Conservation (phyloP, 2,797 vertebrate genomes). For the Enteromius mattozi region DNA sequence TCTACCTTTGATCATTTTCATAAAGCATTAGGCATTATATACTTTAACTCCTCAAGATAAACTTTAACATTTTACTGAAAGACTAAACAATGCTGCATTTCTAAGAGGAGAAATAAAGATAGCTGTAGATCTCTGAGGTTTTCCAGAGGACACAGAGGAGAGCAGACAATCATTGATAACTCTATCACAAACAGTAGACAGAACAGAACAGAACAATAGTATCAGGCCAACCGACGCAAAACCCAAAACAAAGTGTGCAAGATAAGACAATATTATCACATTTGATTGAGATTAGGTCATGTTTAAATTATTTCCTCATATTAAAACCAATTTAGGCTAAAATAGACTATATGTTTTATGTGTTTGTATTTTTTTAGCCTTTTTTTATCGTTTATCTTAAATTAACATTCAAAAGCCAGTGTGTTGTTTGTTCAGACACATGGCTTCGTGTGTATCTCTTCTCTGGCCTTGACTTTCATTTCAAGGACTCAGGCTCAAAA, state of each 20-base stretch:
- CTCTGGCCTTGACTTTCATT: slow-evolving; percentile 11
- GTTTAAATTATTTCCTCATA: neutral
- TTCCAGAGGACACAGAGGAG: neutral
- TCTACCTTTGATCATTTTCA: slow-evolving; percentile 16
- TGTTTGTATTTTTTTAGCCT: neutral
- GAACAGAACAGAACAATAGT: slow-evolving; percentile 13
- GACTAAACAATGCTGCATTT: neutral
- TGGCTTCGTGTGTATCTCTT: neutral
- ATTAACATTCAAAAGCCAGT: neutral
- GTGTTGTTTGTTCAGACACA: neutral
- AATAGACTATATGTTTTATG: neutral
- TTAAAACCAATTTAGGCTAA: neutral
- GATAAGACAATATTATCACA: slow-evolving; percentile 16
- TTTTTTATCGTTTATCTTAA: neutral
- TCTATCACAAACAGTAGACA: slow-evolving; percentile 47
- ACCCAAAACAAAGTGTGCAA: neutral
- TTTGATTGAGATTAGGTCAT: neutral
- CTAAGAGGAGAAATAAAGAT: neutral
- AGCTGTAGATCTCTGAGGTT: neutral
- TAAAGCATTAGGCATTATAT: neutral
- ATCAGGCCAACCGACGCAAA: neutral
- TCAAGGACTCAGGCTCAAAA: slow-evolving; percentile 6
- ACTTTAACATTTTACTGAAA: neutral
- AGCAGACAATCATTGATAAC: slow-evolving; percentile 12
- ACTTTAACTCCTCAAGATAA: neutral